Conservation (phyloP, 2,888 invertebrate genomes). For the Thalpophila matura region DNA sequence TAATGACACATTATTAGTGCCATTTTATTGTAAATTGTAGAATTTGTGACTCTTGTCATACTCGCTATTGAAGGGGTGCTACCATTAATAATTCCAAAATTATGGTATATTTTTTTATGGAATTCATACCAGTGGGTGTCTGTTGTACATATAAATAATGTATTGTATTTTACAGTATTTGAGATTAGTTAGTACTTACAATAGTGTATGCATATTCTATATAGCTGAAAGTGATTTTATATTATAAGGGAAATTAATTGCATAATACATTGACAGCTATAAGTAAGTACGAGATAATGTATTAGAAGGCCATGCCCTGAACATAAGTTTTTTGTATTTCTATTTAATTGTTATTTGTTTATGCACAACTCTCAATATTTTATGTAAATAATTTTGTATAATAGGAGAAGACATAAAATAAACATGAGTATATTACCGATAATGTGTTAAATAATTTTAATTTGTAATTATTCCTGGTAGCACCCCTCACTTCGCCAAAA, state of each 20-base stretch:
- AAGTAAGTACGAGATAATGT: conserved; percentile 87
- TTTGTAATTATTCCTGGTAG: conserved; percentile 91
- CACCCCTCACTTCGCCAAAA: conserved; percentile 90
- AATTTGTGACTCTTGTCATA: conserved; percentile 91
- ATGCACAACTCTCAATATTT: conserved; percentile 91
- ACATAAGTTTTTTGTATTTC: conserved; percentile 89
- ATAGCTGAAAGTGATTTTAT: conserved; percentile 90
- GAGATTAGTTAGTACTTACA: conserved; percentile 89
- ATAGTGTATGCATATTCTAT: conserved; percentile 90
- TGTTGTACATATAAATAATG: conserved; percentile 88
- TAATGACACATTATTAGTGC: conserved; percentile 90
- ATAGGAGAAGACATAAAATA: conserved; percentile 91
- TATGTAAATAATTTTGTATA: conserved; percentile 91
- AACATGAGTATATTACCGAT: conserved; percentile 91
- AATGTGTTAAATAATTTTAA: conserved; percentile 90
- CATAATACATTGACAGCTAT: conserved; percentile 90
- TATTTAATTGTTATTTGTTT: conserved; percentile 91
- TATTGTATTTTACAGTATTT: conserved; percentile 90
- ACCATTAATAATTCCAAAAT: conserved; percentile 91
- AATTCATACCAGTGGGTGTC: conserved; percentile 90
- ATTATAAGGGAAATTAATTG: conserved; percentile 88
- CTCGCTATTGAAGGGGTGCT: conserved; percentile 91
- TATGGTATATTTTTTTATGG: conserved; percentile 90
- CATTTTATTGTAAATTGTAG: conserved; percentile 90
- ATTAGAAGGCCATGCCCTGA: conserved; percentile 87